Evolutionary conservation across 2,888 invertebrate genomes (phyloP).

Genomic region (Priocnemis perturbator): DNA sequence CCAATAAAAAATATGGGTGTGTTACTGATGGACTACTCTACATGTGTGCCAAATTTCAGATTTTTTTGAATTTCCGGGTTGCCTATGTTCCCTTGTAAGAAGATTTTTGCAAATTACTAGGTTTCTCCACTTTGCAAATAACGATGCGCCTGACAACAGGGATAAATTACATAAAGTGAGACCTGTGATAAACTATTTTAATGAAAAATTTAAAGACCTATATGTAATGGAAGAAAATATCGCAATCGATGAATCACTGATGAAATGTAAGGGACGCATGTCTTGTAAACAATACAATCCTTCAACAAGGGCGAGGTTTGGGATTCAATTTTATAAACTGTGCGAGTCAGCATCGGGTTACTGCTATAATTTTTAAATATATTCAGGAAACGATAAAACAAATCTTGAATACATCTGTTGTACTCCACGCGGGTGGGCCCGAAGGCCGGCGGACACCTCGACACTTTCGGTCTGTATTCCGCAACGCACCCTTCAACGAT

Average conservation of each 20-base stretch:
- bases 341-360: slow-evolving; percentile 15
- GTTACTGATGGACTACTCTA: too few species aligned
- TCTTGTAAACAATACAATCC: slow-evolving; percentile 14
- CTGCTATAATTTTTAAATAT: slow-evolving; percentile 20
- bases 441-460: too few species aligned
- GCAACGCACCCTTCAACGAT: too few species aligned
- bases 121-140: slow-evolving; percentile 14
- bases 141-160: not conserved
- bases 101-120: slow-evolving; percentile 26
- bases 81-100: too few species aligned
- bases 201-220: slow-evolving; percentile 18
- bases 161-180: slow-evolving; percentile 4
- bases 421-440: too few species aligned
- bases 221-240: slow-evolving; percentile 10
- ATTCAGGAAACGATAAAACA: slow-evolving; percentile 18
- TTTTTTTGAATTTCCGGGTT: too few species aligned
- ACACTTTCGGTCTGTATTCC: too few species aligned
- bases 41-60: too few species aligned
- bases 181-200: slow-evolving; percentile 18
- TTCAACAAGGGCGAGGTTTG: slow-evolving; percentile 21
- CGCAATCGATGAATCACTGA: slow-evolving; percentile 13
- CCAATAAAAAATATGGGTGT: too few species aligned
- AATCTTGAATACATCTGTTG: not conserved
- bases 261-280: slow-evolving; percentile 21
- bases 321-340: slow-evolving; percentile 16